Conservation (phyloP, 2,888 invertebrate genomes). For the Lithosia quadra region DNA sequence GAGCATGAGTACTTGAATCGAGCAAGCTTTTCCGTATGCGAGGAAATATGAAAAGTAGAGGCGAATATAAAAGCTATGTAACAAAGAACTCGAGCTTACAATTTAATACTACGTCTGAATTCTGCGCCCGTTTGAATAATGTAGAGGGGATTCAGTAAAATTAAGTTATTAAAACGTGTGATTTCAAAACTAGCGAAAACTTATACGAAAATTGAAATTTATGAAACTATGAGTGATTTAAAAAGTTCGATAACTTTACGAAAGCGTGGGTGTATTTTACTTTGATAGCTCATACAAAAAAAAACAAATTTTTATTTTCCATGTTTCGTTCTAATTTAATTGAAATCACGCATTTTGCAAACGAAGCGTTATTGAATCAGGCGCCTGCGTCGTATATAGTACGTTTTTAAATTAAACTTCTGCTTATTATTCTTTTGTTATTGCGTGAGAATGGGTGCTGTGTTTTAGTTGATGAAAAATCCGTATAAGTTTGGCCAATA, state of each 20-base stretch:
- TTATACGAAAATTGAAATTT: too few relatives aligned
- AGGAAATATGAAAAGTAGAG: slow-evolving; percentile 11
- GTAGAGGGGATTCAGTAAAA: too few relatives aligned
- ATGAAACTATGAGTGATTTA: too few relatives aligned
- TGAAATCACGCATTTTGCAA: too few relatives aligned
- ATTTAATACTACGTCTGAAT: slow-evolving; percentile 29
- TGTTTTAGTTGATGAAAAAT: slow-evolving; percentile 42
- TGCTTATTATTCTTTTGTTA: slow-evolving; percentile 39
- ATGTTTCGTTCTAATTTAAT: too few relatives aligned
- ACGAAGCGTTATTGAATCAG: too few relatives aligned
- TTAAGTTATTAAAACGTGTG: too few relatives aligned
- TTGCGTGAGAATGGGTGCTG: slow-evolving; percentile 29
- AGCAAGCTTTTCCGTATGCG: slow-evolving; percentile 17
- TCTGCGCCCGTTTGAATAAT: slow-evolving; percentile 30
- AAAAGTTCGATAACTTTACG: too few relatives aligned
- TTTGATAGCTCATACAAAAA: too few relatives aligned
- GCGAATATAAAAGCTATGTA: slow-evolving; percentile 27
- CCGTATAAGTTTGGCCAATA: slow-evolving; percentile 31
- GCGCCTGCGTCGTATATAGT: slow-evolving; percentile 25
- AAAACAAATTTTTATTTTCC: too few relatives aligned
- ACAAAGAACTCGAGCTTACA: slow-evolving; percentile 39
- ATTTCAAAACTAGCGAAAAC: too few relatives aligned
- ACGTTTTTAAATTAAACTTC: slow-evolving; percentile 42
- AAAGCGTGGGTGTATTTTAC: too few relatives aligned
- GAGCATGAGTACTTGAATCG: slow-evolving; percentile 6